Conservation (phyloP, 2,113 vertebrate species). For the Cyrtonyx montezumae region DNA sequence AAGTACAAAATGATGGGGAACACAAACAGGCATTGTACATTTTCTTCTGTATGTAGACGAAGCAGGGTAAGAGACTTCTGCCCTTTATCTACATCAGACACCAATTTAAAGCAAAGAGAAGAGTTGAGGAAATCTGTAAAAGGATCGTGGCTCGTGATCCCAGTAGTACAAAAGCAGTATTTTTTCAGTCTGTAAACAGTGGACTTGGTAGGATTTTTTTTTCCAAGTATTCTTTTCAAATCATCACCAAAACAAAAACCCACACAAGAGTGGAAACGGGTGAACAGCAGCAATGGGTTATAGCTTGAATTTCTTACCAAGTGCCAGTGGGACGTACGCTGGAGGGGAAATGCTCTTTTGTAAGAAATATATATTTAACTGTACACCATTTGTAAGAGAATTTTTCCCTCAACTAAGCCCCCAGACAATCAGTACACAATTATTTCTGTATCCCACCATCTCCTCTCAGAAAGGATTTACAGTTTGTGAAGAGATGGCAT, state of each 20-base stretch:
- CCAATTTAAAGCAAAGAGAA: conserved; percentile 51
- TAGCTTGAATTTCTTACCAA: conserved; percentile 54
- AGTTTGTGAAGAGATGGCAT: conserved; percentile 50
- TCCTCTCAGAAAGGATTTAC: conserved; percentile 56
- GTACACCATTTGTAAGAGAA: conserved; percentile 76
- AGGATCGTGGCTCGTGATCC: conserved; percentile 72
- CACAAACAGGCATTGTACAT: conserved; percentile 67
- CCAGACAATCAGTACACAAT: neutral
- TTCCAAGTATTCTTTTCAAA: conserved; percentile 56
- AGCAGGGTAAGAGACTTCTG: conserved; percentile 49
- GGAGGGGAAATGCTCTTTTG: conserved; percentile 66
- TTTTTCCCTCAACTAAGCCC: conserved; percentile 48
- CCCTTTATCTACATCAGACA: conserved; percentile 61
- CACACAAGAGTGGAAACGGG: conserved; percentile 19
- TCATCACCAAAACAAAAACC: conserved; percentile 30
- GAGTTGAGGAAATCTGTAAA: conserved; percentile 55
- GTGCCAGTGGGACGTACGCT: conserved; percentile 35
- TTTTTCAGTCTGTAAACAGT: conserved; percentile 81
- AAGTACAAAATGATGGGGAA: conserved; percentile 60
- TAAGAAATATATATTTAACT: conserved; percentile 79
- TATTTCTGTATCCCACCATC: conserved; percentile 52
- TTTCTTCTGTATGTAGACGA: conserved; percentile 66
- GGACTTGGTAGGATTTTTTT: conserved; percentile 57
- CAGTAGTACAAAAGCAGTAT: conserved; percentile 80
- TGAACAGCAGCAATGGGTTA: conserved; percentile 71